Evolutionary conservation across 2,113 vertebrate species (phyloP).

Genomic region (Tamias sibiricus): DNA sequence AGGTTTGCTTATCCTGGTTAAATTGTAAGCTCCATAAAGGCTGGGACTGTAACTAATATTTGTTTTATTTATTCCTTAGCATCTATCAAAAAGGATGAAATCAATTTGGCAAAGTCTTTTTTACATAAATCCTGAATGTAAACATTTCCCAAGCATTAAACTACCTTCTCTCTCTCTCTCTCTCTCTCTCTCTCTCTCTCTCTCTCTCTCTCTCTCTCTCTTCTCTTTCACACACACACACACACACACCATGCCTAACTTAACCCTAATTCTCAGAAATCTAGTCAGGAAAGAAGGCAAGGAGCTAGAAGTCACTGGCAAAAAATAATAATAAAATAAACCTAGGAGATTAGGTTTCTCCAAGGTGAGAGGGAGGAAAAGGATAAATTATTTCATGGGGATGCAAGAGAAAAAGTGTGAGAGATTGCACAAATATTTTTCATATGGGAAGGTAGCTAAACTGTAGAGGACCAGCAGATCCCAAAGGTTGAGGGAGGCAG

Average conservation of each 20-base stretch:
- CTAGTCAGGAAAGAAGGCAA: not conserved
- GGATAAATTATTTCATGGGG: not conserved
- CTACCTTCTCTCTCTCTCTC: too few species aligned
- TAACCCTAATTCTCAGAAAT: conserved; percentile 10
- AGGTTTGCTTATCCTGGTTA: not conserved
- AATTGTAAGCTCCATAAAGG: not conserved
- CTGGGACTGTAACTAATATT: not conserved
- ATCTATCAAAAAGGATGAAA: not conserved
- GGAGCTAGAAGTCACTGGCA: not conserved
- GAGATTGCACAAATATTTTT: not conserved
- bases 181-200: too few species aligned
- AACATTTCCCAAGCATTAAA: not conserved
- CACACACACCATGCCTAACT: not conserved
- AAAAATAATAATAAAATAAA: not conserved
- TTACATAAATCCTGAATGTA: not conserved
- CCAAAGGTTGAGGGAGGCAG: not conserved
- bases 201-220: too few species aligned
- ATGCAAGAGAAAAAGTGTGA: not conserved
- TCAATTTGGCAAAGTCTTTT: not conserved
- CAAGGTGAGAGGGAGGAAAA: not conserved
- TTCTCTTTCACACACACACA: not conserved
- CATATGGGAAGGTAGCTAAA: not conserved
- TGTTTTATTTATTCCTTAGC: not conserved
- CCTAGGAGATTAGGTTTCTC: not conserved
- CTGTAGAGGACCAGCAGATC: not conserved